Evolutionary conservation across 2,113 vertebrate species (phyloP), one percentile per base, ranked within the genome.

Genomic region (Alexandromys fortis): DNA sequence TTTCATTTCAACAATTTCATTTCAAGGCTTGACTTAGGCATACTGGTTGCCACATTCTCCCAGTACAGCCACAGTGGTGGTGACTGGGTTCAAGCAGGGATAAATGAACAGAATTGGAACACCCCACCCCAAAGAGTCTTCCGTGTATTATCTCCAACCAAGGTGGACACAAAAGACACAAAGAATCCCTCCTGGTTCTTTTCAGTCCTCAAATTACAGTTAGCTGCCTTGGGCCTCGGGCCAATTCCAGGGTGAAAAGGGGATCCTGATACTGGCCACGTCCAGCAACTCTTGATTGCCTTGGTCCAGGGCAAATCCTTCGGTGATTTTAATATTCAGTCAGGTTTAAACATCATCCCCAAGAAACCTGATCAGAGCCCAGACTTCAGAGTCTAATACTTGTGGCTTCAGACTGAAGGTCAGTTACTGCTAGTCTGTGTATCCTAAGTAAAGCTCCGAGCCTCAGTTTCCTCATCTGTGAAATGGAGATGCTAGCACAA

Each of bases 401-500:
- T 3, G 10, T 68, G 68, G 85, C 26, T 83, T 92, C 83, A 78
- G 55, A 35, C 22, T 26, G 8, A 8, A 61, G 49, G 19, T 89
- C 90, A 79, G 33, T 7, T 38, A 21, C 63, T 88, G 78, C 52
- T 24, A 49, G 7, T 35, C 12, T 6, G 2, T 26, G 81, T 5
- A 19, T 28, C 10, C 45, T 76, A 33, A 86, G 0, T n/a, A 14
- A 42, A 22, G 9, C 42, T 13, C n/a, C 17, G 63, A 70, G 73
- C 67, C 91, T 82, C n/a, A 6, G 45, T 28, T 70, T 91, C 28
- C 92, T 94, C 68, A 38, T 63, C 86, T n/a, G 26, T 49, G 86
- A 73, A 82, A 61, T 42, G 79, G 76, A 61, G 90, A 63, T 12
- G 33, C 86, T 7, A 19, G 4, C 8, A 87, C 58, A 28, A 42